Evolutionary conservation across 2,888 invertebrate genomes (phyloP), one percentile per base, ranked within the genome.

Genomic region (Xestia rhomboidea): DNA sequence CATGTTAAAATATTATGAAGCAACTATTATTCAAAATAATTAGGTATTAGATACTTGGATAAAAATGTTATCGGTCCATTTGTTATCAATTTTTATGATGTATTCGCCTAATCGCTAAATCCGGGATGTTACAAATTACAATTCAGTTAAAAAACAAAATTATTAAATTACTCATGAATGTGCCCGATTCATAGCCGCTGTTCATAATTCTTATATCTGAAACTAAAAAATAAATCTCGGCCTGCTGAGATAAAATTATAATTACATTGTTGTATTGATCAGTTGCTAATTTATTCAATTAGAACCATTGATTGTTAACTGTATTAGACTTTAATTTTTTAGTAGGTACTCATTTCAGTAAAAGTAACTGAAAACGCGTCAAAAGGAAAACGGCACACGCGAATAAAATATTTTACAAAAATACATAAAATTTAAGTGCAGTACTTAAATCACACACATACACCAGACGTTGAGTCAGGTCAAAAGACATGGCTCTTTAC

Each of bases 401-500:
- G 18, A 30, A 30, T 30, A 60, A 30, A 30, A 30, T 60, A 10
- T 41, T 41, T 41, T 41, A 41, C 41, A 41, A 41, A 41, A 41
- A 41, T 41, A 11, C 10, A 10, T 41, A 18, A 30, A 21, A 7
- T 21, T 24, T 63, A 21, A 7, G 1, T 30, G n/a, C 30, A 66
- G 66, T 44, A 34, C 6, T 13, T 57, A 66, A 62, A 67, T 18
- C 8, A 27, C n/a, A 64, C 27, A 68, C 27, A 71, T n/a, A 18
- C 63, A 41, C 41, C 51, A 67, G 49, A 73, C 63, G 38, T 71
- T 68, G 24, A 70, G 60, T 73, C 71, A 77, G 62, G 76, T 73
- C 54, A 63, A 76, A 77, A 82, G 79, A 70, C 73, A 71, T 68
- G 41, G 41, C 62, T 27, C 68, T 83, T 78, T 66, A 78, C 75